These are phyloP conservation scores for Chironomus striatipennis DNA, from an alignment of 1,140 invertebrate genomes.

Conservation along the genomic window DNA sequence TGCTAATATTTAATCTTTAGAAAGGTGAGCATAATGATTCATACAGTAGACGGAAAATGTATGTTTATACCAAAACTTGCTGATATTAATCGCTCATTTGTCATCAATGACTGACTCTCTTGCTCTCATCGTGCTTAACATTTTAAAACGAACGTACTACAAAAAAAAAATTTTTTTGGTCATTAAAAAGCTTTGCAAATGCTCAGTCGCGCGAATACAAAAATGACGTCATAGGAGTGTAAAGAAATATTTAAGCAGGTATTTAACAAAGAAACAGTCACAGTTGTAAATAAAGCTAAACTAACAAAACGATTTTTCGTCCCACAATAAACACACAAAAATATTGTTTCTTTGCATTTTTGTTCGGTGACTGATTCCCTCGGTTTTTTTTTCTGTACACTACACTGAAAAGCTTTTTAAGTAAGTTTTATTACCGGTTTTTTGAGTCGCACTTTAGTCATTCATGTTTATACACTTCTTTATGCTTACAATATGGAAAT, in stretches of 20 bases:
- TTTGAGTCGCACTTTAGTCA: conserved; percentile 12
- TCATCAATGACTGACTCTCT: not conserved
- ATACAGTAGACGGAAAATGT: no score
- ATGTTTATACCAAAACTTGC: no score
- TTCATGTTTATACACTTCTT: not conserved
- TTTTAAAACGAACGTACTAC: not conserved
- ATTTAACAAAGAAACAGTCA: not conserved
- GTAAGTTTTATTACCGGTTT: not conserved
- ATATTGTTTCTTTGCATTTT: not conserved
- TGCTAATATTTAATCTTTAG: no score
- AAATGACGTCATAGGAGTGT: not conserved
- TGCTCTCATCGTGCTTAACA: no score
- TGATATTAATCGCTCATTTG: no score
- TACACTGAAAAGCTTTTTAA: not conserved
- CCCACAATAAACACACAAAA: not conserved
- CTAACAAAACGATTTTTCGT: not conserved
- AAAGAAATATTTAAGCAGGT: not conserved
- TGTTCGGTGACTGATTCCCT: not conserved
- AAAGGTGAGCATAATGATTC: no score
- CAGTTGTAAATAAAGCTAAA: conserved; percentile 8
- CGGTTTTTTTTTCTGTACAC: not conserved
- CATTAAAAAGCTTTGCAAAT: not conserved
- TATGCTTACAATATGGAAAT: conserved; percentile 6
- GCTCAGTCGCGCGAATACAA: not conserved
- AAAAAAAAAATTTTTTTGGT: no score